These are phyloP conservation scores for Centropristis striata DNA, from an alignment of 2,113 vertebrate genomes.

Conservation along the genomic window DNA sequence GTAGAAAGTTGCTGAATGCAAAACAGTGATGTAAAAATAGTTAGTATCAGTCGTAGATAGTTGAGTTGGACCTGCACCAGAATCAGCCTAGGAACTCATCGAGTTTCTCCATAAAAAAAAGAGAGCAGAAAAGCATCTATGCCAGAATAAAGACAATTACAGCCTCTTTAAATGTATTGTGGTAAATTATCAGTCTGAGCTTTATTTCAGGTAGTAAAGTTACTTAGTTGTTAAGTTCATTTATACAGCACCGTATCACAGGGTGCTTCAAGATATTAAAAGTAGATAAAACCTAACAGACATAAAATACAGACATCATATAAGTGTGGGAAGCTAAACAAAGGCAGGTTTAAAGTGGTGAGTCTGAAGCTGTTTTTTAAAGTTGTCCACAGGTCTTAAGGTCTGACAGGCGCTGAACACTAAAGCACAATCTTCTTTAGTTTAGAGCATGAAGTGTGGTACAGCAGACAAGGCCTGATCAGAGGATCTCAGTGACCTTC, in stretches of 20 bases:
- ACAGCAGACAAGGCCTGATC: not conserved
- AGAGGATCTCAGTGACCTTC: not conserved
- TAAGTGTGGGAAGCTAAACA: not conserved
- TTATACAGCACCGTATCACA: constrained; percentile 22
- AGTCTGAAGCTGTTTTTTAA: not conserved
- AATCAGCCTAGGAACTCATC: not conserved
- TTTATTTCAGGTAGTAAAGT: constrained; percentile 17
- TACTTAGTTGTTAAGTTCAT: constrained; percentile 19
- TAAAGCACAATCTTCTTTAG: not conserved
- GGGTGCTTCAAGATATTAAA: constrained; percentile 2
- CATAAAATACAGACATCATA: not conserved
- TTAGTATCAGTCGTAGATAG: not conserved
- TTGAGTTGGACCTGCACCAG: not conserved
- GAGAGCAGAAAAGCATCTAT: constrained; percentile 18
- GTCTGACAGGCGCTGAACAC: not conserved
- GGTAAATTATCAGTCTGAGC: constrained; percentile 16
- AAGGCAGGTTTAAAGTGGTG: not conserved
- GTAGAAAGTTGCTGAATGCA: not conserved
- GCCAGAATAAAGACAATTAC: constrained; percentile 27
- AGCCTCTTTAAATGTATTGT: constrained; percentile 11
- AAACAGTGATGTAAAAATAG: not conserved
- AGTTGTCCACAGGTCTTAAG: not conserved
- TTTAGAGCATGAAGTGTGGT: not conserved
- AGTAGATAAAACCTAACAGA: not conserved
- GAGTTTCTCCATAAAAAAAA: not conserved